A percentile compares a stretch with the other conserved stretches of the same genome.
phyloP scores from a whole-genome alignment of 2,888 invertebrate species.

The Empis stercorea region DNA sequence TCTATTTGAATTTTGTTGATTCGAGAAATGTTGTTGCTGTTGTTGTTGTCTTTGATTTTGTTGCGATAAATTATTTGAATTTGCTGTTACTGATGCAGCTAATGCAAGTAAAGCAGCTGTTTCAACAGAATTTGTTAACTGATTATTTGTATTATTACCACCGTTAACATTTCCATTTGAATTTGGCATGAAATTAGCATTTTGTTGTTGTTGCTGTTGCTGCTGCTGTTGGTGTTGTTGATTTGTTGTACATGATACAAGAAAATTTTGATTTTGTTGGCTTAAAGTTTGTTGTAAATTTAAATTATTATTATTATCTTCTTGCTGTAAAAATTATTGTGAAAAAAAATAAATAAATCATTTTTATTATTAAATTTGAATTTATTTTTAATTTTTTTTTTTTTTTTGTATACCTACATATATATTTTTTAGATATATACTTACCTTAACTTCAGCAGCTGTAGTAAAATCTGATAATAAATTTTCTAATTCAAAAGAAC shows the following conservation, averaged over 20 bases:
- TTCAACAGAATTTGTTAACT: conserved; percentile 6
- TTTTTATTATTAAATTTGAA: neutral
- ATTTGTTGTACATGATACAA: conserved; percentile 15
- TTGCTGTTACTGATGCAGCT: conserved; percentile 17
- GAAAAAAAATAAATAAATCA: conserved; percentile 13
- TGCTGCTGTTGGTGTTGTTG: conserved; percentile 1
- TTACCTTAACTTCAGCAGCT: conserved; percentile 61
- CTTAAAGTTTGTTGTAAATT: conserved; percentile 23
- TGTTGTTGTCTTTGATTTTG: conserved; percentile 19
- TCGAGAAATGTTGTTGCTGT: conserved; percentile 14
- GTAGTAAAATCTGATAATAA: conserved; percentile 65
- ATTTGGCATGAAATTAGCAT: conserved; percentile 11
- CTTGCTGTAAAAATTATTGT: conserved; percentile 29
- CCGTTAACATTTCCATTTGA: conserved; percentile 11
- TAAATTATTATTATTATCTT: conserved; percentile 26
- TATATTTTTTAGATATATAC: conserved; percentile 17
- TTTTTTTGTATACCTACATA: neutral
- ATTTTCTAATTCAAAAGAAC: conserved; percentile 76
- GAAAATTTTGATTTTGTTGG: conserved; percentile 37
- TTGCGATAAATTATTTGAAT: conserved; percentile 14
- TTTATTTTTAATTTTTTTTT: neutral
- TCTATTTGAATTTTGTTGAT: conserved; percentile 40
- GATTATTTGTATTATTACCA: conserved; percentile 11
- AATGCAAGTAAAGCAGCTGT: conserved; percentile 18
- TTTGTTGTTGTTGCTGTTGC: conserved; percentile 3